phyloP scores from a whole-genome alignment of 1,140 invertebrate species.

The Camponotus pennsylvanicus region DNA sequence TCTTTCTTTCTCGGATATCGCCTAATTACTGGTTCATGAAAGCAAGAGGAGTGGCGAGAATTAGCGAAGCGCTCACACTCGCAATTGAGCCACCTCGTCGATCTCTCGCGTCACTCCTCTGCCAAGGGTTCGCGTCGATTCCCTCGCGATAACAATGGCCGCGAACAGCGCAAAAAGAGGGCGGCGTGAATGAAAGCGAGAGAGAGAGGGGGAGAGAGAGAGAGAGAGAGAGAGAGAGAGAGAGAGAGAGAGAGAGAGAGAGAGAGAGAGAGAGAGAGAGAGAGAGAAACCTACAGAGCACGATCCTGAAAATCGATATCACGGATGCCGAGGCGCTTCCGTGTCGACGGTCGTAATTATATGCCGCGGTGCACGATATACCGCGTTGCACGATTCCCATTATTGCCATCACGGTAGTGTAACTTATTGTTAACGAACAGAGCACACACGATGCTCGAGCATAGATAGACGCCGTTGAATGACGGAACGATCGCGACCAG shows the following conservation, averaged over 20 bases:
- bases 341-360: slow-evolving; percentile 73
- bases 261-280: neutral
- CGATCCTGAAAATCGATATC: slow-evolving; percentile 73
- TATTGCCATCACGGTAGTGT: slow-evolving; percentile 61
- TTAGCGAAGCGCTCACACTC: slow-evolving; percentile 45
- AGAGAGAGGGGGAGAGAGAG: neutral
- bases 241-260: neutral
- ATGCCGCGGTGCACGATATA: slow-evolving; percentile 58
- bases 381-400: slow-evolving; percentile 56
- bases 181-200: slow-evolving; percentile 11
- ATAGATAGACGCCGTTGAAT: slow-evolving; percentile 67
- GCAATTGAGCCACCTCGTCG: slow-evolving; percentile 32
- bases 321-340: slow-evolving; percentile 70
- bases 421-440: slow-evolving; percentile 65
- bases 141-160: slow-evolving; percentile 58
- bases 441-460: slow-evolving; percentile 67
- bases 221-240: neutral
- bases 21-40: slow-evolving; percentile 35
- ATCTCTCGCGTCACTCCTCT: slow-evolving; percentile 52
- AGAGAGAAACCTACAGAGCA: slow-evolving; percentile 44
- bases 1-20: slow-evolving; percentile 28
- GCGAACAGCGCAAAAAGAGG: slow-evolving; percentile 41
- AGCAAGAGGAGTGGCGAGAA: slow-evolving; percentile 39
- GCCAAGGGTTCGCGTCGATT: slow-evolving; percentile 45
- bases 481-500: slow-evolving; percentile 64